Conservation (phyloP, 2,888 invertebrate genomes). For the Harmothoe impar region DNA sequence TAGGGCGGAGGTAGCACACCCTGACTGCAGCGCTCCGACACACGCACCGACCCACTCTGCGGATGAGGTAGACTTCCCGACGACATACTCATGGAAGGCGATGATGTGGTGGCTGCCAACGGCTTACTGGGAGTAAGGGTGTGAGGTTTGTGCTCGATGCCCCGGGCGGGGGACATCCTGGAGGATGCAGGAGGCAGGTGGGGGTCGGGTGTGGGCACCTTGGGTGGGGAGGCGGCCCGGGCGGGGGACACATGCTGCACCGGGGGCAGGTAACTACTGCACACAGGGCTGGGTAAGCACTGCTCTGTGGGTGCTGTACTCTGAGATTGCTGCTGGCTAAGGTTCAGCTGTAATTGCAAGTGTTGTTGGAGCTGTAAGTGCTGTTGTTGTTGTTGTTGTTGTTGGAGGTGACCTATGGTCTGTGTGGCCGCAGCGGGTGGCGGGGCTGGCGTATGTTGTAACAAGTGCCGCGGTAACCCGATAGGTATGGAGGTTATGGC, state of each 20-base stretch:
- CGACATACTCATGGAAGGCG: not conserved
- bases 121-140: not conserved
- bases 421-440: not conserved
- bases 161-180: constrained; percentile 12
- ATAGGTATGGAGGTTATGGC: constrained; percentile 54
- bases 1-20: constrained; percentile 67
- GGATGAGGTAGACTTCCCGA: constrained; percentile 57
- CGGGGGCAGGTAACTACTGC: not conserved
- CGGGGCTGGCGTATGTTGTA: constrained; percentile 44
- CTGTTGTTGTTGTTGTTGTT: constrained; percentile 56
- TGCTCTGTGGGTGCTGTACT: not conserved
- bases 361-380: constrained; percentile 31
- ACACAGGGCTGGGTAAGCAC: not conserved
- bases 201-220: constrained; percentile 59
- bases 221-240: constrained; percentile 66
- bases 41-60: constrained; percentile 56
- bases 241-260: constrained; percentile 54
- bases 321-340: constrained; percentile 18
- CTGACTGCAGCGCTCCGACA: constrained; percentile 59
- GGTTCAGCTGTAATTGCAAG: constrained; percentile 47
- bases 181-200: constrained; percentile 27
- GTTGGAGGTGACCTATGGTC: not conserved
- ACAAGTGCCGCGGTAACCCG: constrained; percentile 27
- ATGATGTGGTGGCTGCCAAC: not conserved
- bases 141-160: not conserved